phyloP scores from a whole-genome alignment of 30 jellyfish, hydroid and myxozoan genomes.

The Sanderia malayensis region DNA sequence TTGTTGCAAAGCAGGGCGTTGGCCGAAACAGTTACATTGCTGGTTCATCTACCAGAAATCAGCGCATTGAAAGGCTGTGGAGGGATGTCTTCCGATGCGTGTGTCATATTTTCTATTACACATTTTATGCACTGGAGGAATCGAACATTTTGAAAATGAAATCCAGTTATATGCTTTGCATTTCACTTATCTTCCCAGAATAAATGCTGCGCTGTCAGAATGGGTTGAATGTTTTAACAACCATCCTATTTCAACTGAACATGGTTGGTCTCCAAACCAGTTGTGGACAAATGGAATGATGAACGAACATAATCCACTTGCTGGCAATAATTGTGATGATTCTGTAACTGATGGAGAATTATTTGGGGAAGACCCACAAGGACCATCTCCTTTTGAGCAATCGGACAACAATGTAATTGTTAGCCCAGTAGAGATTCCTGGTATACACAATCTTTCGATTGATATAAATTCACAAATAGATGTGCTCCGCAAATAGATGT shows the following conservation, averaged over 20 bases:
- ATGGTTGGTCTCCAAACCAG: constrained; percentile 22
- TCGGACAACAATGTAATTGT: constrained; percentile 11
- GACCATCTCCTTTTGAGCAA: constrained; percentile 15
- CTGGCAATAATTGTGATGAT: constrained; percentile 9
- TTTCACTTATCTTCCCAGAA: constrained; percentile 5
- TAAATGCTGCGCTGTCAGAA: too few species aligned
- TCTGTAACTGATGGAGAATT: constrained; percentile 14
- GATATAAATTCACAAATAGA: constrained; percentile 6
- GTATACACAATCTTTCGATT: constrained; percentile 7
- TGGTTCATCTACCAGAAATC: constrained; percentile 39
- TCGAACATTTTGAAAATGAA: constrained; percentile 1
- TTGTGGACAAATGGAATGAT: constrained; percentile 28
- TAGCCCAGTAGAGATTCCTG: constrained; percentile 14
- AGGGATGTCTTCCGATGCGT: constrained; percentile 44
- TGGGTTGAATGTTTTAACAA: constrained; percentile 15
- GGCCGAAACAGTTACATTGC: constrained; percentile 45
- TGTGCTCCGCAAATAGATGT: constrained; percentile 2
- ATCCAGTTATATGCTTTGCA: constrained; percentile 22
- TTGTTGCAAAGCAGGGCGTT: constrained; percentile 35
- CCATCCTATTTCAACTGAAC: constrained; percentile 23
- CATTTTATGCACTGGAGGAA: constrained; percentile 27
- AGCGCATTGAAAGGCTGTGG: constrained; percentile 31
- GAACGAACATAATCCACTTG: constrained; percentile 13
- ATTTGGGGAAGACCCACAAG: constrained; percentile 19
- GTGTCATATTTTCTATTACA: constrained; percentile 10